Base-by-base conservation (phyloP, 1,140 invertebrate genomes). In the Brachionus rotundiformis region DNA sequence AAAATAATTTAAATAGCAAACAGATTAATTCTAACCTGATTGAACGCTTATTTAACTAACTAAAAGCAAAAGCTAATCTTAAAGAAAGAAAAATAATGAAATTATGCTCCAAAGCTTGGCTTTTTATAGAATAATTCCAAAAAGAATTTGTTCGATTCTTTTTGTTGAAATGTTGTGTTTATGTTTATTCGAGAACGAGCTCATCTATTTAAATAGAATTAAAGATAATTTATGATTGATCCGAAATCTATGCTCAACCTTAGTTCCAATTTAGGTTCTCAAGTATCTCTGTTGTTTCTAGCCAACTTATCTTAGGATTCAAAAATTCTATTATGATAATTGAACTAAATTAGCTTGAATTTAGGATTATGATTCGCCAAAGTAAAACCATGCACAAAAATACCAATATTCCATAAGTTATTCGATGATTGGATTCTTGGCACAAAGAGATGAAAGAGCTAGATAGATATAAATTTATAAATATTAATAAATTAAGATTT, bases 1-100 rank as follows among this genome's bases (percentile, higher is more conserved):
- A 68, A 68, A 68, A 16, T 36, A n/a, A 31, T 68, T 33, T 16
- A 68, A 68, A 68, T 68, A 68, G 33, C 63, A 68, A 68, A 68
- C 63, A 68, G 63, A 68, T 68, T 36, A 63, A 68, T 68, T 68
- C 19, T 68, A 68, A 68, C 63, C 63, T 68, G 63, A 68, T 39
- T 33, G 31, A 68, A 68, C 63, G 63, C 63, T 68, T 68, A 36
- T 36, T 33, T 16, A 19, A 36, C n/a, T n/a, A n/a, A 25, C 63
- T 36, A 36, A 68, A 41, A 68, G 25, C 61, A 29, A 63, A 29
- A 63, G 23, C 61, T 63, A 33, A 54, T 63, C 61, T 63, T 63
- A 27, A n/a, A 63, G 61, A 63, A 19, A 54, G 16, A 61, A 29
- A 63, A 63, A 63, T 31, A 68, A 33, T 19, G 16, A 68, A 68